phyloP scores from a whole-genome alignment of 2,888 invertebrate species.

The Ligdia adustata region DNA sequence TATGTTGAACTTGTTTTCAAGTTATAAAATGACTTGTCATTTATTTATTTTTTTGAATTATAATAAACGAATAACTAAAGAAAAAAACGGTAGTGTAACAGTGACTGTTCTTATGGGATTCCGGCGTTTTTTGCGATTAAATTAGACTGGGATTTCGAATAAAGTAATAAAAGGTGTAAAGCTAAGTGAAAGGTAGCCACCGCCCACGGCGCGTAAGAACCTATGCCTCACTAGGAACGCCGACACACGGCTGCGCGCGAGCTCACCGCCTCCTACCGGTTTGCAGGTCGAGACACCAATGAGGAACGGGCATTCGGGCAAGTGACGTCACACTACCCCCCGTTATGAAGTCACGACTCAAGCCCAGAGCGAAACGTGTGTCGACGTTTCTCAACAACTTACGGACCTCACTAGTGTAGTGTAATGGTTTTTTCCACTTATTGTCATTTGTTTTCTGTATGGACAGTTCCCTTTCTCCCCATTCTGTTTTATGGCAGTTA shows the following conservation, averaged over 20 bases:
- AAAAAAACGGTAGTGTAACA: no score
- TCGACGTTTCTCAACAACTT: constrained; percentile 80
- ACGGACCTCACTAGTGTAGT: constrained; percentile 82
- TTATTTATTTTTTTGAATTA: no score
- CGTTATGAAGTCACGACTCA: constrained; percentile 34
- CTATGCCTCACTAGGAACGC: constrained; percentile 77
- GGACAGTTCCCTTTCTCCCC: constrained; percentile 14
- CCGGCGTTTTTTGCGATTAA: no score
- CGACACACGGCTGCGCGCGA: constrained; percentile 77
- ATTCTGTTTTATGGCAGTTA: constrained; percentile 10
- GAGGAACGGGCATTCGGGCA: constrained; percentile 73
- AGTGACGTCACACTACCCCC: constrained; percentile 61
- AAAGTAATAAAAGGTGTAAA: no score
- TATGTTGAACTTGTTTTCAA: no score
- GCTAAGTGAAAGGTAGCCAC: no score
- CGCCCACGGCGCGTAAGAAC: constrained; percentile 43
- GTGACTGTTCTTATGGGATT: no score
- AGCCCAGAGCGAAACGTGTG: constrained; percentile 69
- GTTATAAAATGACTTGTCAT: no score
- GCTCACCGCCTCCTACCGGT: constrained; percentile 68
- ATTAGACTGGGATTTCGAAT: no score
- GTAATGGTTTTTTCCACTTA: constrained; percentile 51
- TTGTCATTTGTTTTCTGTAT: constrained; percentile 17
- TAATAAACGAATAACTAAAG: no score
- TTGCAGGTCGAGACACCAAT: constrained; percentile 70